Conservation (phyloP, 2,113 vertebrate species). For the Channa argus region DNA sequence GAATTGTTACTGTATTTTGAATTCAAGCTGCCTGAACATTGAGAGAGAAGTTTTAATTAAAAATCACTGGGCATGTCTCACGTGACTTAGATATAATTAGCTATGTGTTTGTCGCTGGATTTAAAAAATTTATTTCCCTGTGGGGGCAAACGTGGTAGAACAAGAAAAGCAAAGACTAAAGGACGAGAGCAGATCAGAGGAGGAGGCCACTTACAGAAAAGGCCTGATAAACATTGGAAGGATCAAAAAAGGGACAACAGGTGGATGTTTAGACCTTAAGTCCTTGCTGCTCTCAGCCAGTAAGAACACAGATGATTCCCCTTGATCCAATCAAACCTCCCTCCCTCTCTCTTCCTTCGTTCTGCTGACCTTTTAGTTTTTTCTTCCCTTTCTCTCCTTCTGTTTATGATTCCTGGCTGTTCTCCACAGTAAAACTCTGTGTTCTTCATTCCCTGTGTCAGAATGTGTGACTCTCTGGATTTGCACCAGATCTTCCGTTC, state of each 20-base stretch:
- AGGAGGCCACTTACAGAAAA: too few relatives aligned
- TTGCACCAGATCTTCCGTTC: constrained; percentile 72
- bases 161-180: not conserved
- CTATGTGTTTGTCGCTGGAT: not conserved
- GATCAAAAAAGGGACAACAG: not conserved
- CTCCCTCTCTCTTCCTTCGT: not conserved
- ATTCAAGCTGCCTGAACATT: not conserved
- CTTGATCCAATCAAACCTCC: constrained; percentile 24
- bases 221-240: not conserved
- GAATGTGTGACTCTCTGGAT: constrained; percentile 73
- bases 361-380: not conserved
- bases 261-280: constrained; percentile 30
- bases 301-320: constrained; percentile 40
- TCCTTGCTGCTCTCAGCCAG: constrained; percentile 34
- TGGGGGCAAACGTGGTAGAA: not conserved
- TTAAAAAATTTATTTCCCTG: constrained; percentile 5
- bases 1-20: too few relatives aligned
- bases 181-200: too few relatives aligned
- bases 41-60: not conserved
- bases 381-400: not conserved
- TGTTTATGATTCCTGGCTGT: too few relatives aligned
- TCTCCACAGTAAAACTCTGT: not conserved
- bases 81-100: not conserved
- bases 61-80: not conserved
- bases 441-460: constrained; percentile 32